Conservation (phyloP, 1,140 invertebrate genomes). For the Gryllus bimaculatus region DNA sequence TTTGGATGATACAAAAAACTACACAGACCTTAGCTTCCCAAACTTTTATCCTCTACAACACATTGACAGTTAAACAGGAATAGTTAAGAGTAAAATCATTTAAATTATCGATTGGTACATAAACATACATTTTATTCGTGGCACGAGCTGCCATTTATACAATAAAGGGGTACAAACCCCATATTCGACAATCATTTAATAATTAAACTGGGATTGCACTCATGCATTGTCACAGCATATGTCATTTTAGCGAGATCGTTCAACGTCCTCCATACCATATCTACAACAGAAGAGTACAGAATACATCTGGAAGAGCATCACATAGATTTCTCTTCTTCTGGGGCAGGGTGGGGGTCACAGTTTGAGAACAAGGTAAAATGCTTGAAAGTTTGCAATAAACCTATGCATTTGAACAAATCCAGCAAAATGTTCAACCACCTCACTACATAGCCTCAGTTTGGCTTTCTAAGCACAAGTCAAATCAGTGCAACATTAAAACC, state of each 20-base stretch:
- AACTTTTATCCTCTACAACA: constrained; percentile 8
- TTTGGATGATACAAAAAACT: constrained; percentile 9
- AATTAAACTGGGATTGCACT: background rate
- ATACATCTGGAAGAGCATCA: background rate
- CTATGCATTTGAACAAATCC: background rate
- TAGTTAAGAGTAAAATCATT: constrained; percentile 12
- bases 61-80: constrained; percentile 10
- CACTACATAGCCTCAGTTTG: constrained; percentile 3
- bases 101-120: constrained; percentile 2
- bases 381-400: background rate
- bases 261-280: background rate
- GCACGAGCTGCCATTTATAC: constrained; percentile 14
- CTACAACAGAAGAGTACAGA: background rate
- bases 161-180: constrained; percentile 8
- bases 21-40: constrained; percentile 4
- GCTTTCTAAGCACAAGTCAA: background rate
- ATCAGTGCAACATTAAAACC: constrained; percentile 2
- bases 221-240: background rate
- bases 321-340: background rate
- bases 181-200: background rate
- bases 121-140: constrained; percentile 10
- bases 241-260: background rate
- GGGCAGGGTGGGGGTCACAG: background rate
- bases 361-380: background rate
- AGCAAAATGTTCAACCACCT: background rate